Base-by-base conservation (phyloP, 2,888 invertebrate genomes). In the Cenopis cana region DNA sequence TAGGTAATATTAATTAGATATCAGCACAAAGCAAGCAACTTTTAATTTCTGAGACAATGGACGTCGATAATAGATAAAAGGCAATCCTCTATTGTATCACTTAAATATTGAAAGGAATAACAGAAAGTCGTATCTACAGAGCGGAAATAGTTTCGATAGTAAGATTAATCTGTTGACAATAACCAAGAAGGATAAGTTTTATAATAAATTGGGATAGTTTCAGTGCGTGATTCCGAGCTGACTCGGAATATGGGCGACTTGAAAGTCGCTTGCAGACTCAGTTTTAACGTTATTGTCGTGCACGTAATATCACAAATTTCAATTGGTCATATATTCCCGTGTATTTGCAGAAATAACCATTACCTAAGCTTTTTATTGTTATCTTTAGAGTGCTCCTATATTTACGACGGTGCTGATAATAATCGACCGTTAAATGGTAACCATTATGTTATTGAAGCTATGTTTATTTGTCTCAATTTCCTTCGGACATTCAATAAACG, bases 391-490 rank as follows among this genome's bases (percentile, higher is more conserved):
- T 67, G 66, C 38, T 50, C 66, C 24, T 54, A 38, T 71, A 61
- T 66, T 67, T 60, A 71, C 55, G 61, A 61, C 20, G n/a, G 52
- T 65, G 49, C 50, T 50, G 50, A 57, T 64, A 60, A 70, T 60
- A 59, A 59, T 60, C 60, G 17, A 55, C 66, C 60, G 38, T 71
- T 61, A 67, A 66, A 66, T 54, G 55, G 69, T 66, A 49, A 70
- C 54, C 70, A 60, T 71, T 55, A 77, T 74, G 12, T 57, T 64
- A 68, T 76, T 77, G 76, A 77, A 76, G 76, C 78, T 77, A 81
- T 74, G 80, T 82, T 81, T 79, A 79, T 79, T 82, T 75, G 85
- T 86, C 84, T 81, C 82, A 85, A 85, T 86, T 85, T 86, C 83
- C 82, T 78, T 80, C 77, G 79, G 79, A 82, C 77, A 81, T 85